Evolutionary conservation across 92 coral and sea anemone genomes (phyloP).

Genomic region (Nematostella vectensis): DNA sequence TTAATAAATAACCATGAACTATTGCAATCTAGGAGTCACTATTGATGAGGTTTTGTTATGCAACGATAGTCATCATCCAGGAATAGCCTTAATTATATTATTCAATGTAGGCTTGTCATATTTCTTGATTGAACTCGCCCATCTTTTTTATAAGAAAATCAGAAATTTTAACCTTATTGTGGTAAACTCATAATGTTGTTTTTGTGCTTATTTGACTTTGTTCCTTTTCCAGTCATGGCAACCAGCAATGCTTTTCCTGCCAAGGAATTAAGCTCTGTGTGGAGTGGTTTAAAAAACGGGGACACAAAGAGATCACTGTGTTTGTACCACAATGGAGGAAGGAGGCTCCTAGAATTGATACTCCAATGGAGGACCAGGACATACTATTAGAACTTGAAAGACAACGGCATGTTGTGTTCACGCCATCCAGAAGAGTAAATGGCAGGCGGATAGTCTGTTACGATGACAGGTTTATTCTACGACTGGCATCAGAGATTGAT

Average conservation of each 20-base stretch:
- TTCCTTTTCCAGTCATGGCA: slow-evolving; percentile 67
- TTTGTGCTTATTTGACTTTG: background rate
- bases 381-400: slow-evolving; percentile 68
- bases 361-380: slow-evolving; percentile 79
- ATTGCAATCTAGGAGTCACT: too few relatives aligned
- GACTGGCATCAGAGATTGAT: slow-evolving; percentile 86
- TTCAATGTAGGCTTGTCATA: too few relatives aligned
- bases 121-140: too few relatives aligned
- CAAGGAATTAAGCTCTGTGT: slow-evolving; percentile 86
- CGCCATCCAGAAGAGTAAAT: slow-evolving; percentile 91
- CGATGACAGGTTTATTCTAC: slow-evolving; percentile 86
- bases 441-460: slow-evolving; percentile 95
- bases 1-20: too few relatives aligned
- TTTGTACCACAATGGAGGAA: slow-evolving; percentile 98
- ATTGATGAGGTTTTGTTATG: too few relatives aligned
- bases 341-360: slow-evolving; percentile 72
- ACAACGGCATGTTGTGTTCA: slow-evolving; percentile 64
- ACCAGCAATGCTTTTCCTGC: slow-evolving; percentile 79
- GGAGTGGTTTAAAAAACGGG: slow-evolving; percentile 74
- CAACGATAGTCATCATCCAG: too few relatives aligned
- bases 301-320: slow-evolving; percentile 93
- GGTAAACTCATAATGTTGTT: too few relatives aligned
- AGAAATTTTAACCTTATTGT: too few relatives aligned
- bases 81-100: too few relatives aligned
- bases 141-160: too few relatives aligned